These are phyloP conservation scores for Pherbina coryleti DNA, from an alignment of 2,888 invertebrate species.

Conservation along the genomic window DNA sequence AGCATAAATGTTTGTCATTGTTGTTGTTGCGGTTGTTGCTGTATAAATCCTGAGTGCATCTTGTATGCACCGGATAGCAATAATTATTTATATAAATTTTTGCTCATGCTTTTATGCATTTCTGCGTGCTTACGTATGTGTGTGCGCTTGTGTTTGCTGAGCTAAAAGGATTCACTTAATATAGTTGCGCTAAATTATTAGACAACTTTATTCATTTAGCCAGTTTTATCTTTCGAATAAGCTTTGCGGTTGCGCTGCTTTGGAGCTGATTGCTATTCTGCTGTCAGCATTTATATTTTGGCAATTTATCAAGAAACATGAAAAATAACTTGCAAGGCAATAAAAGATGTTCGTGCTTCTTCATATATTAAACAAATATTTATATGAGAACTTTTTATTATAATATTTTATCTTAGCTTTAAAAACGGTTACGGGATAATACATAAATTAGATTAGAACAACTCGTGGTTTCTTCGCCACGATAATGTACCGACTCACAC, in stretches of 20 bases:
- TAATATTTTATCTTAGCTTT: too few species aligned
- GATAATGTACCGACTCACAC: too few species aligned
- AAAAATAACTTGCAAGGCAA: too few species aligned
- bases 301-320: background rate
- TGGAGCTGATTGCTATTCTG: background rate
- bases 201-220: conserved; percentile 9
- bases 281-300: background rate
- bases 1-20: background rate
- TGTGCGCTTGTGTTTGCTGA: background rate
- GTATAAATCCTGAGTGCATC: background rate
- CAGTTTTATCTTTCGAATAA: background rate
- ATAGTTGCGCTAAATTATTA: background rate
- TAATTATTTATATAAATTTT: background rate
- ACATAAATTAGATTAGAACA: too few species aligned
- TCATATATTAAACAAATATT: too few species aligned
- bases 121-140: background rate
- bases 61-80: background rate
- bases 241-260: background rate
- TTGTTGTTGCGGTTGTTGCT: background rate
- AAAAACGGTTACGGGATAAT: too few species aligned
- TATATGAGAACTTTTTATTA: too few species aligned
- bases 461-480: too few species aligned
- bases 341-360: too few species aligned
- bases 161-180: background rate
- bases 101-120: background rate